These are phyloP conservation scores for Genyomyrus donnyi DNA, from an alignment of 2,113 vertebrate genomes.

Conservation along the genomic window DNA sequence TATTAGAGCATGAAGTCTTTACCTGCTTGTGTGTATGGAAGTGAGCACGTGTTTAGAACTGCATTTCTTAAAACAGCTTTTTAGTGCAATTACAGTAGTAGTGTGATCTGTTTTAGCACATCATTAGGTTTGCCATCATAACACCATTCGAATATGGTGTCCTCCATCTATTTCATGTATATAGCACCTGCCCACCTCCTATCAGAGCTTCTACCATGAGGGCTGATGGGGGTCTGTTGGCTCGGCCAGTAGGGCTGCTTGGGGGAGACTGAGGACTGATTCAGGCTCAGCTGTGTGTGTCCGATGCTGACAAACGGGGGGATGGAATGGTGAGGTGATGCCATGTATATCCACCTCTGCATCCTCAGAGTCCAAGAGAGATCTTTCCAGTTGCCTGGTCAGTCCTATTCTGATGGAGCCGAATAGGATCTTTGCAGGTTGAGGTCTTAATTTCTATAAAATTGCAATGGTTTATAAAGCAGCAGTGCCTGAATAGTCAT, in stretches of 20 bases:
- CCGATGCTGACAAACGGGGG: background rate
- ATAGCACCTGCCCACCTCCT: background rate
- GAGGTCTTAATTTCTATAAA: background rate
- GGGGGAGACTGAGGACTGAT: background rate
- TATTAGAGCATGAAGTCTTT: slow-evolving; percentile 19
- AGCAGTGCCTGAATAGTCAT: background rate
- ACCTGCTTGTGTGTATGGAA: slow-evolving; percentile 2
- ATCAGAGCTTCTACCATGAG: background rate
- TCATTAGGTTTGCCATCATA: slow-evolving; percentile 2
- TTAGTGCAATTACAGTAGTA: slow-evolving; percentile 2
- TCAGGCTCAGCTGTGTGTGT: background rate
- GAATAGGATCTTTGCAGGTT: background rate
- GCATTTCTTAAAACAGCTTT: background rate
- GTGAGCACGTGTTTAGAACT: background rate
- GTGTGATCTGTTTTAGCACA: background rate
- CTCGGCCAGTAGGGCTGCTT: background rate
- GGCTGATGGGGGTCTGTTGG: background rate
- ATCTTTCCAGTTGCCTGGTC: background rate
- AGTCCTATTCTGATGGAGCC: background rate
- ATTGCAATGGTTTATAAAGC: background rate
- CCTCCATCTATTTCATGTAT: background rate
- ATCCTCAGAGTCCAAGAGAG: background rate
- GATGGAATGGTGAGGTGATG: background rate
- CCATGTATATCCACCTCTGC: background rate
- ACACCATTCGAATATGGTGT: background rate